A percentile compares a stretch with the other conserved stretches of the same genome.
These are phyloP conservation scores for Sebastiscus albofasciatus DNA, from an alignment of 2,797 vertebrate species.

Conservation along the genomic window DNA sequence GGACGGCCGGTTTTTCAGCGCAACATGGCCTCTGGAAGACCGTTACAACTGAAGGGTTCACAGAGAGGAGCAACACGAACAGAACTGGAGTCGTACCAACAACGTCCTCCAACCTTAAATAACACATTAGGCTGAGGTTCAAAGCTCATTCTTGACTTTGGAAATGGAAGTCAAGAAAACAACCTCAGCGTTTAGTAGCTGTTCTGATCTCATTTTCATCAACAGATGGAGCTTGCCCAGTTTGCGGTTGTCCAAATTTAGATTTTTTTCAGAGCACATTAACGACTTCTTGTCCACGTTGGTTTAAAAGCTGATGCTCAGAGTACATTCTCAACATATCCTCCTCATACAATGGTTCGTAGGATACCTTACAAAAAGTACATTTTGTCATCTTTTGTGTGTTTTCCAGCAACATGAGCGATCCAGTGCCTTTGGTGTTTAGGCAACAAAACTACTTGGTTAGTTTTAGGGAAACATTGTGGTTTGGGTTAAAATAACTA, in stretches of 20 bases:
- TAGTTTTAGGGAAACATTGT: not conserved
- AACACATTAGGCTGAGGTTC: not conserved
- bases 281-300: not conserved
- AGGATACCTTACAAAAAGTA: not conserved
- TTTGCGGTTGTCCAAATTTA: not conserved
- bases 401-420: not conserved
- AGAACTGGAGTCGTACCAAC: not conserved
- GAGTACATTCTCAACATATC: not conserved
- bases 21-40: slow-evolving; percentile 6
- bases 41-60: slow-evolving; percentile 25
- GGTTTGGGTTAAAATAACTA: not conserved
- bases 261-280: not conserved
- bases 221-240: not conserved
- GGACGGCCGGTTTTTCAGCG: not conserved
- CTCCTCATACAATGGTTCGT: not conserved
- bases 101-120: not conserved
- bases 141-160: not conserved
- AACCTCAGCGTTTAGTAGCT: not conserved
- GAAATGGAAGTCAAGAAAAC: not conserved
- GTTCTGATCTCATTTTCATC: not conserved
- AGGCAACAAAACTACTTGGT: not conserved
- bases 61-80: not conserved
- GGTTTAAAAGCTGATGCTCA: not conserved
- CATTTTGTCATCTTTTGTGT: not conserved
- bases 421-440: not conserved